Percentiles rank a stretch among this genome's conserved stretches.
Evolutionary conservation across 1,140 invertebrate species (phyloP).

Genomic region (Druon quercuslanigerum): DNA sequence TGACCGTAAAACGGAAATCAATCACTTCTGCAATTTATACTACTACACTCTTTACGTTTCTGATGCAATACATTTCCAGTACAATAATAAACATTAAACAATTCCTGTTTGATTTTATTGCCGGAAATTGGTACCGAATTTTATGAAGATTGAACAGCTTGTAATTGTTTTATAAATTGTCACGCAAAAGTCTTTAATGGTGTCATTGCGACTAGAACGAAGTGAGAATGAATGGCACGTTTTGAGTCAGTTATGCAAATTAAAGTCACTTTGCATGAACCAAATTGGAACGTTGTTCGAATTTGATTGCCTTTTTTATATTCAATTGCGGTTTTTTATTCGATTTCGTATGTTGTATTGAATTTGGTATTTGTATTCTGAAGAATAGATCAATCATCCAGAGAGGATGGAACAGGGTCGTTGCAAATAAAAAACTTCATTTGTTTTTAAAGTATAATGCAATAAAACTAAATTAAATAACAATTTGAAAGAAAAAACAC

Average conservation of each 20-base stretch:
- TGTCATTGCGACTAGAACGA: background rate
- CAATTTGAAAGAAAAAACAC: no score
- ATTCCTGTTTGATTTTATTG: background rate
- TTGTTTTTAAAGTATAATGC: no score
- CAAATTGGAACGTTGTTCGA: no score
- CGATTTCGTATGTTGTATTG: no score
- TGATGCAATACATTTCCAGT: background rate
- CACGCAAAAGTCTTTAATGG: slow-evolving; percentile 11
- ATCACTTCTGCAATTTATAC: no score
- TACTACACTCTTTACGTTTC: background rate
- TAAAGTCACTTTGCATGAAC: background rate
- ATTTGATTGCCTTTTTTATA: background rate
- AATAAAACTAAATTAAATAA: no score
- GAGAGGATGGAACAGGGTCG: no score
- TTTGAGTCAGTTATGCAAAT: slow-evolving; percentile 1
- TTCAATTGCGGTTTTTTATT: no score
- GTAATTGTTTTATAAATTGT: slow-evolving; percentile 17
- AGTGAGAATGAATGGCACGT: slow-evolving; percentile 1
- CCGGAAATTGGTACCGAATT: background rate
- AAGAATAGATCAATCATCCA: no score
- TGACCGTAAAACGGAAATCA: no score
- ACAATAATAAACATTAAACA: background rate
- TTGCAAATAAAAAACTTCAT: no score
- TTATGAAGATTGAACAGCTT: background rate
- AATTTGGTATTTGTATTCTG: no score